phyloP scores from a whole-genome alignment of 2,888 invertebrate genomes.

The Mythimna albipuncta region DNA sequence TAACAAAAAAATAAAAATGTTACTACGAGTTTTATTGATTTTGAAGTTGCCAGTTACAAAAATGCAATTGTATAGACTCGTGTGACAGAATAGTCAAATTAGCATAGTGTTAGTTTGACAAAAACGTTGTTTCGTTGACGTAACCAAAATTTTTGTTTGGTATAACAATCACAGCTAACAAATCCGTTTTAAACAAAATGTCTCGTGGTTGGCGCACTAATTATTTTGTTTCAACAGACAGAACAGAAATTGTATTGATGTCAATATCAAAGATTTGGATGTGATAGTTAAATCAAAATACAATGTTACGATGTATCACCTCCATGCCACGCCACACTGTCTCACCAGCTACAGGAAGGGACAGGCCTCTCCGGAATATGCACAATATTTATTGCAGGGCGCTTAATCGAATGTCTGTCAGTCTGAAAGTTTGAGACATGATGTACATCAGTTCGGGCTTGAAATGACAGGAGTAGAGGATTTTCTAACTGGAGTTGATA shows the following conservation, averaged over 20 bases:
- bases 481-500: constrained; percentile 14
- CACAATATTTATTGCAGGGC: constrained; percentile 39
- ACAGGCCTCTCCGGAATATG: constrained; percentile 24
- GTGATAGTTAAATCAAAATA: constrained; percentile 2
- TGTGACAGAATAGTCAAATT: too few relatives aligned
- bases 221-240: background rate
- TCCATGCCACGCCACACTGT: background rate
- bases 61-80: too few relatives aligned
- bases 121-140: background rate
- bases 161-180: too few relatives aligned
- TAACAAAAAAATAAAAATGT: background rate
- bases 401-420: constrained; percentile 47
- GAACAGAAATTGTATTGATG: background rate
- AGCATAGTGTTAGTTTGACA: background rate
- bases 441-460: constrained; percentile 21
- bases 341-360: constrained; percentile 17
- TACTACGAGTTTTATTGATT: too few relatives aligned
- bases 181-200: background rate
- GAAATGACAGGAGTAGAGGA: background rate
- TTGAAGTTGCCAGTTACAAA: too few relatives aligned
- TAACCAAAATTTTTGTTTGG: background rate
- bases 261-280: constrained; percentile 7
- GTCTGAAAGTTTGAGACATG: constrained; percentile 32
- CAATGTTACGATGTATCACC: background rate
- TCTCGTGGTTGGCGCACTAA: background rate